Conservation (phyloP, 2,888 invertebrate genomes). For the Campoplex capitator region DNA sequence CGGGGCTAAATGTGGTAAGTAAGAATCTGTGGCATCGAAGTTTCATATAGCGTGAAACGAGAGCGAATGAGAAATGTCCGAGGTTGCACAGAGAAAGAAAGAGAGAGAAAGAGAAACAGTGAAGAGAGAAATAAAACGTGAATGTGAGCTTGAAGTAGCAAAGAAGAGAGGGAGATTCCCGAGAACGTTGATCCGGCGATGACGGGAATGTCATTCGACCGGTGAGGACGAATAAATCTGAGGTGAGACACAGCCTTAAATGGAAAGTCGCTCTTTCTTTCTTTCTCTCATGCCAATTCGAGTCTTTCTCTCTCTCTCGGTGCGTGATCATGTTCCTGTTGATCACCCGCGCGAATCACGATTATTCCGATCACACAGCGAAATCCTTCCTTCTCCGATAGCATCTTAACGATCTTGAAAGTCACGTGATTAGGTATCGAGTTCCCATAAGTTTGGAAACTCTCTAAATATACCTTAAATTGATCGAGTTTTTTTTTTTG, state of each 20-base stretch:
- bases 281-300: constrained; percentile 47
- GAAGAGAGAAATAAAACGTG: constrained; percentile 19
- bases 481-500: constrained; percentile 21
- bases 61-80: constrained; percentile 59
- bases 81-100: constrained; percentile 44
- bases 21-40: constrained; percentile 52
- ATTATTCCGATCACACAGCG: constrained; percentile 67
- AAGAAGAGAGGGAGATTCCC: constrained; percentile 70
- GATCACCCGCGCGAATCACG: constrained; percentile 62
- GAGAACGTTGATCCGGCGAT: constrained; percentile 78
- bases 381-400: constrained; percentile 48
- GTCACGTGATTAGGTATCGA: constrained; percentile 51
- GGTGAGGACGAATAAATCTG: constrained; percentile 74
- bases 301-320: constrained; percentile 10
- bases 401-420: constrained; percentile 45
- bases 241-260: constrained; percentile 73
- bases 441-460: constrained; percentile 51
- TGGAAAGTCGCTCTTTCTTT: constrained; percentile 69
- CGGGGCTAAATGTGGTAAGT: constrained; percentile 47
- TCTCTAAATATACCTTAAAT: constrained; percentile 18
- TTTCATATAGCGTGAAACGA: constrained; percentile 66
- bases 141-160: constrained; percentile 44
- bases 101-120: constrained; percentile 21
- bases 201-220: constrained; percentile 78
- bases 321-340: constrained; percentile 54